Percentiles rank a stretch among this genome's conserved stretches.
Evolutionary conservation across 2,797 vertebrate species (phyloP).

Genomic region (Anabas testudineus): DNA sequence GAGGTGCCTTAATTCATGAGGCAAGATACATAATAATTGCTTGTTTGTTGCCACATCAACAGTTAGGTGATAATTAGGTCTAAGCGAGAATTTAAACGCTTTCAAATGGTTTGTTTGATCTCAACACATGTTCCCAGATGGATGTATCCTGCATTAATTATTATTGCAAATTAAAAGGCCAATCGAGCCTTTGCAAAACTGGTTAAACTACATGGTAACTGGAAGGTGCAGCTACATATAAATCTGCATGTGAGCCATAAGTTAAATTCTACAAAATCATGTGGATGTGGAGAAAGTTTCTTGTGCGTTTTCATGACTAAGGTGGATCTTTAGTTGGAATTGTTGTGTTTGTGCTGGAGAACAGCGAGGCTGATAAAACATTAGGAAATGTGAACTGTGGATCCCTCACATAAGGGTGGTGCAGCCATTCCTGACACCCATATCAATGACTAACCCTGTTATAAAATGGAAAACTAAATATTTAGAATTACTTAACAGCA

Average conservation of each 20-base stretch:
- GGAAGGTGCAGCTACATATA: background rate
- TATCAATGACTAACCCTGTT: slow-evolving; percentile 81
- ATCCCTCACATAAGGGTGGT: slow-evolving; percentile 47
- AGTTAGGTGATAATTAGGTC: slow-evolving; percentile 93
- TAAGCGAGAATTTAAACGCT: slow-evolving; percentile 87
- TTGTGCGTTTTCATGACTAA: slow-evolving; percentile 34
- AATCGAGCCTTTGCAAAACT: slow-evolving; percentile 37
- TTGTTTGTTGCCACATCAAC: slow-evolving; percentile 89
- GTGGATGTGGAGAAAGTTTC: slow-evolving; percentile 6
- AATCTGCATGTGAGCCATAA: background rate
- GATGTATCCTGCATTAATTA: slow-evolving; percentile 88
- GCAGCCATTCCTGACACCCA: slow-evolving; percentile 77
- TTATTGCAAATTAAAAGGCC: slow-evolving; percentile 84
- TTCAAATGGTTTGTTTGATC: slow-evolving; percentile 87
- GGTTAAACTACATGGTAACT: slow-evolving; percentile 14
- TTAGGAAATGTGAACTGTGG: slow-evolving; percentile 37
- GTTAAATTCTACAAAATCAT: slow-evolving; percentile 2
- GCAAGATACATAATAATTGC: slow-evolving; percentile 90
- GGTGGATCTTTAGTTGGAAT: slow-evolving; percentile 17
- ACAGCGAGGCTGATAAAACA: slow-evolving; percentile 38
- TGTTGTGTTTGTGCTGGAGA: slow-evolving; percentile 52
- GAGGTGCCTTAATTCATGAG: slow-evolving; percentile 79
- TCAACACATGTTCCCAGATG: slow-evolving; percentile 89
- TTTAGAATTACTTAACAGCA: slow-evolving; percentile 86
- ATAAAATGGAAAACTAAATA: slow-evolving; percentile 86